phyloP scores from a whole-genome alignment of 2,888 invertebrate species.

The Leucophora obtusa region DNA sequence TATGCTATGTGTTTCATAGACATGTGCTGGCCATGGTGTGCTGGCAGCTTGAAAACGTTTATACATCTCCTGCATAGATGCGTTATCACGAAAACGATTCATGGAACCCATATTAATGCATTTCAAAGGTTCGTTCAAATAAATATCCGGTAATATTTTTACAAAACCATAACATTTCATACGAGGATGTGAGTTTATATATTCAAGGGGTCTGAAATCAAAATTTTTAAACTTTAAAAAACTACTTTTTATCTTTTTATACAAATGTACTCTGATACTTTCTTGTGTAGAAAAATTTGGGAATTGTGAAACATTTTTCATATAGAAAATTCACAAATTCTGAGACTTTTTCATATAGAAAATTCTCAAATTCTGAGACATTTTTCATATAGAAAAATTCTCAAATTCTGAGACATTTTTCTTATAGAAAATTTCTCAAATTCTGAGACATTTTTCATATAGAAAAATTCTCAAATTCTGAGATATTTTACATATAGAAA shows the following conservation, averaged over 20 bases:
- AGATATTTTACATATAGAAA: not conserved
- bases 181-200: slow-evolving; percentile 74
- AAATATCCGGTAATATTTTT: slow-evolving; percentile 84
- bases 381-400: not conserved
- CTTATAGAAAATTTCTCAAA: too few species aligned
- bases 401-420: not conserved
- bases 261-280: too few species aligned
- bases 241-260: too few species aligned
- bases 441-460: too few species aligned
- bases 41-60: slow-evolving; percentile 79
- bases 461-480: too few species aligned
- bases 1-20: slow-evolving; percentile 83
- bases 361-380: not conserved
- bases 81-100: slow-evolving; percentile 78
- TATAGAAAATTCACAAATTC: not conserved
- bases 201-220: slow-evolving; percentile 71
- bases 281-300: too few species aligned
- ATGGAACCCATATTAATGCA: slow-evolving; percentile 79
- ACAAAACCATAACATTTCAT: slow-evolving; percentile 81
- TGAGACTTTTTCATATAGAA: not conserved
- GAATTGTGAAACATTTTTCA: not conserved
- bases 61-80: slow-evolving; percentile 74
- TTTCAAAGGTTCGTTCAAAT: slow-evolving; percentile 80
- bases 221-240: too few species aligned
- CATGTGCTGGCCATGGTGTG: slow-evolving; percentile 84